These are phyloP conservation scores for Polypterus senegalus DNA, from an alignment of 2,113 vertebrate genomes.

Conservation along the genomic window DNA sequence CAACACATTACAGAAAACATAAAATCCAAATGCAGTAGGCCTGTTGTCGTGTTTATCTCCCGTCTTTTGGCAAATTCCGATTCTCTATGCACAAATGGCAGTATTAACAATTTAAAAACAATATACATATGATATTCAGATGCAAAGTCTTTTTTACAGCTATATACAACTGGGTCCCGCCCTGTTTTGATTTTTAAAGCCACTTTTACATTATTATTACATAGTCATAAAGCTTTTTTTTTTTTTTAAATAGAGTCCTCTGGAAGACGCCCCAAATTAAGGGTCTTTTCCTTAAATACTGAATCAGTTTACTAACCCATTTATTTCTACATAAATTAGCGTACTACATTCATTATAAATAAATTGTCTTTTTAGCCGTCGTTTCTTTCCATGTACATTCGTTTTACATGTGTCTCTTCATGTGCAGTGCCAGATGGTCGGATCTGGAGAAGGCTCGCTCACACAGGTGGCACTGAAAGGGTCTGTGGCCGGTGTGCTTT, in stretches of 20 bases:
- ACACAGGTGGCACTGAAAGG: conserved; percentile 80
- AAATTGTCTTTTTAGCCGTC: not conserved
- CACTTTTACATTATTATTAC: no score
- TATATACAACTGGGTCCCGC: conserved; percentile 21
- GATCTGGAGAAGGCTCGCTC: conserved; percentile 81
- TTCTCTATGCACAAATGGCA: conserved; percentile 17
- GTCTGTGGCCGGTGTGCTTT: conserved; percentile 79
- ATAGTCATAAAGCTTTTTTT: not conserved
- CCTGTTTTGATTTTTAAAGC: conserved; percentile 2
- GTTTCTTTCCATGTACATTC: not conserved
- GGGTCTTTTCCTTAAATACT: conserved; percentile 45
- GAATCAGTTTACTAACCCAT: conserved; percentile 41
- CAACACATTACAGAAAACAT: conserved; percentile 9
- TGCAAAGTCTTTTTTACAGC: conserved; percentile 9
- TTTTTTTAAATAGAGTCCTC: conserved; percentile 38
- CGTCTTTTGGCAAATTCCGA: conserved; percentile 1
- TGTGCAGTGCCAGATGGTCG: conserved; percentile 81
- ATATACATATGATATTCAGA: conserved; percentile 2
- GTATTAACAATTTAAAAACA: conserved; percentile 12
- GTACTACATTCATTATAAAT: conserved; percentile 19
- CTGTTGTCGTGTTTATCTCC: no score
- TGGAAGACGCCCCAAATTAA: conserved; percentile 13
- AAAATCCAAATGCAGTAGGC: conserved; percentile 11
- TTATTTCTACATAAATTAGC: conserved; percentile 28
- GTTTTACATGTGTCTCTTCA: conserved; percentile 82